phyloP scores from a whole-genome alignment of 1,140 invertebrate genomes.

The Telenomus remus region DNA sequence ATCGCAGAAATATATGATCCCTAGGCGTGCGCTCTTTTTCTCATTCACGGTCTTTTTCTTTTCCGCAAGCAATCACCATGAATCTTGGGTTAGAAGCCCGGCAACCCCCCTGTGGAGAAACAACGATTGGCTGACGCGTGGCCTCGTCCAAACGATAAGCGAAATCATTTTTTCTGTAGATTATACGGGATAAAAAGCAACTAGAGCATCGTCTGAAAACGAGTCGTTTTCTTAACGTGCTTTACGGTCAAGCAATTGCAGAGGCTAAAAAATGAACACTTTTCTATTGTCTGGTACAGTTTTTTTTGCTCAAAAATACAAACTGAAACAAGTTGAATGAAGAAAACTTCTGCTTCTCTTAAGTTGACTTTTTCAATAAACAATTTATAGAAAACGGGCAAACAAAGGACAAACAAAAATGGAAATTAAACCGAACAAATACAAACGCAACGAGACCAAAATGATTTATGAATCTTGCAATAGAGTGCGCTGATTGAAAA shows the following conservation, averaged over 20 bases:
- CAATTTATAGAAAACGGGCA: conserved; percentile 22
- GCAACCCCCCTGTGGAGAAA: conserved; percentile 56
- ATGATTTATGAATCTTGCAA: conserved; percentile 1
- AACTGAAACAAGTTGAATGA: no score
- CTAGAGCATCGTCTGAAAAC: conserved; percentile 44
- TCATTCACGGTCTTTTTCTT: conserved; percentile 42
- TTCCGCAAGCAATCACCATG: conserved; percentile 64
- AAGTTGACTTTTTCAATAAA: conserved; percentile 19
- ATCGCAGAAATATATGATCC: conserved; percentile 60
- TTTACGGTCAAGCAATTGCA: no score
- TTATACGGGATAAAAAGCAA: conserved; percentile 52
- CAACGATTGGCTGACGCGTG: conserved; percentile 53
- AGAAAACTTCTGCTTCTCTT: no score
- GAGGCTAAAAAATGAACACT: neutral
- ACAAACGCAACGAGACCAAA: neutral
- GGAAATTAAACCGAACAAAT: no score
- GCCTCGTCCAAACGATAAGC: conserved; percentile 50
- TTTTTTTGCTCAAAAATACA: no score
- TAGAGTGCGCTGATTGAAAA: conserved; percentile 12
- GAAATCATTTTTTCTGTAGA: conserved; percentile 49
- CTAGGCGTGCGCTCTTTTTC: conserved; percentile 28
- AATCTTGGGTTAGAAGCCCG: conserved; percentile 61
- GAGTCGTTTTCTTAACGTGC: neutral
- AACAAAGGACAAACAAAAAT: neutral
- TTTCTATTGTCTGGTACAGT: no score